Percentiles rank a stretch among this genome's conserved stretches.
phyloP scores from a whole-genome alignment of 2,888 invertebrate genomes.

The Eristalis tenax region DNA sequence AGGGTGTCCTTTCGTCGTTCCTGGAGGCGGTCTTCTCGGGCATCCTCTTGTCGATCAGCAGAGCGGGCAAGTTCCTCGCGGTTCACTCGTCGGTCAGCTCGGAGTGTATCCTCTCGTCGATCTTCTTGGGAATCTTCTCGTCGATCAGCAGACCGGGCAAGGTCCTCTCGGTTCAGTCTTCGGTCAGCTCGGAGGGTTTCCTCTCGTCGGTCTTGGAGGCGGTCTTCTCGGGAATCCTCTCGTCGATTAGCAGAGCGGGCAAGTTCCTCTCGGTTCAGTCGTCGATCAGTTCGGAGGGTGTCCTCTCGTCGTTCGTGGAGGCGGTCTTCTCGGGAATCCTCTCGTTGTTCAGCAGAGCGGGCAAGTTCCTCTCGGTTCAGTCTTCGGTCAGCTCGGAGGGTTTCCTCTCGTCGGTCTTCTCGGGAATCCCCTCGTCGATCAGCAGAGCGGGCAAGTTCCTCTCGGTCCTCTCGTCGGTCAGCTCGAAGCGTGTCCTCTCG shows the following conservation, averaged over 20 bases:
- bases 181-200: neutral
- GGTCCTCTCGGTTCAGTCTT: neutral
- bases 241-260: neutral
- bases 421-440: neutral
- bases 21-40: neutral
- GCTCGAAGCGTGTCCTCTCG: neutral
- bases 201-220: neutral
- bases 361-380: slow-evolving; percentile 6
- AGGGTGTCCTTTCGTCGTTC: neutral
- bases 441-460: too few relatives aligned
- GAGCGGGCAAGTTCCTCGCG: neutral
- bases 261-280: neutral
- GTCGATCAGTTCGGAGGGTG: neutral
- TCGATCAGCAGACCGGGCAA: neutral
- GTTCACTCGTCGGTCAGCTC: neutral
- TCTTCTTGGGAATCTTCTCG: neutral
- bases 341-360: slow-evolving; percentile 1
- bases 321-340: neutral
- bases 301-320: neutral
- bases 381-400: neutral
- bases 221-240: neutral
- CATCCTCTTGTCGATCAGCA: neutral
- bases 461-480: too few relatives aligned
- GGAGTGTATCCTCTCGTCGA: neutral
- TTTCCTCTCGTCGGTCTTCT: neutral